phyloP scores from a whole-genome alignment of 2,113 vertebrate genomes.

The pig (Sus scrofa) region DNA sequence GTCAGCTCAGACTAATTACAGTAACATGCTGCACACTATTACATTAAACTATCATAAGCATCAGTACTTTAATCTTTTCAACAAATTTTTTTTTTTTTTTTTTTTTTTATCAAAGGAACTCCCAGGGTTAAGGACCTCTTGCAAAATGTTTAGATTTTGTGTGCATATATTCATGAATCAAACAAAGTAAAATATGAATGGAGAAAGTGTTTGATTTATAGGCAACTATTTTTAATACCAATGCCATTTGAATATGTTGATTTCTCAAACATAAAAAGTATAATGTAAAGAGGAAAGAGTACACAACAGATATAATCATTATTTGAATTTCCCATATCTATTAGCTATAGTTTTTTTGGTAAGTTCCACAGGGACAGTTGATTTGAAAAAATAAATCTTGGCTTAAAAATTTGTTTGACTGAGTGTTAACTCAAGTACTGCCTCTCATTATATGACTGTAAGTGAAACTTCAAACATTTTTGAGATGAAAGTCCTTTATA shows the following conservation, averaged over 20 bases:
- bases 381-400: background rate
- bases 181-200: background rate
- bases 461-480: background rate
- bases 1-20: background rate
- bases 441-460: background rate
- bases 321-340: background rate
- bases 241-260: background rate
- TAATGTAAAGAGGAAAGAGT: background rate
- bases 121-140: background rate
- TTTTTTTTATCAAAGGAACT: background rate
- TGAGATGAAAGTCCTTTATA: background rate
- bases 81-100: background rate
- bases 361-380: background rate
- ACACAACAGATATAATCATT: background rate
- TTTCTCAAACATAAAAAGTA: background rate
- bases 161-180: background rate
- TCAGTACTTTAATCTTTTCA: background rate
- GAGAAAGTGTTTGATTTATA: background rate
- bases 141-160: background rate
- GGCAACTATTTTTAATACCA: background rate
- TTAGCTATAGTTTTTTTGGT: conserved; percentile 23
- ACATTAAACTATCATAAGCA: background rate
- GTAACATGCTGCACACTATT: background rate
- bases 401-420: background rate
- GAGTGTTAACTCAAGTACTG: background rate